Percentiles rank a stretch among this genome's conserved stretches.
These are phyloP conservation scores for Dicentrarchus labrax DNA, from an alignment of 2,113 vertebrate species.

Conservation along the genomic window DNA sequence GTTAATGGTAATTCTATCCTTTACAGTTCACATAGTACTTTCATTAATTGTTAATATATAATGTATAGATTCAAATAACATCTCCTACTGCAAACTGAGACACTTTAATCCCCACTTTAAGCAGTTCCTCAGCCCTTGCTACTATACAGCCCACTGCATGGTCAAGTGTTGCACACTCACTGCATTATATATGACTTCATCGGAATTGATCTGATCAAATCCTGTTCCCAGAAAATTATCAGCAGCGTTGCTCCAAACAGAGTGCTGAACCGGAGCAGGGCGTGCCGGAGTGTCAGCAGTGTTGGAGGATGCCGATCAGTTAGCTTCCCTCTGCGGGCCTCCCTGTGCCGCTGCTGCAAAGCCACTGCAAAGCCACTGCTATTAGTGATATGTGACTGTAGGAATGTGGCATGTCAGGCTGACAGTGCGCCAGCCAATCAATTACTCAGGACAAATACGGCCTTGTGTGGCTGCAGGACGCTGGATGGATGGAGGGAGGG, in stretches of 20 bases:
- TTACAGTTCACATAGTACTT: no score
- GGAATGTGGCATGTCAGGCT: conserved; percentile 49
- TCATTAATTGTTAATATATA: no score
- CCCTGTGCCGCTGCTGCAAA: background rate
- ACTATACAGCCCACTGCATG: background rate
- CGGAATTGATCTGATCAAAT: background rate
- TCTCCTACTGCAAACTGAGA: no score
- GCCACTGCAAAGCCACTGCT: background rate
- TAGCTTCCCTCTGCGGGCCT: background rate
- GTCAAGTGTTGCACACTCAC: no score
- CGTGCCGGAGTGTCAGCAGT: conserved; percentile 5
- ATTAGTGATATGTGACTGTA: conserved; percentile 46
- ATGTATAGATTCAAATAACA: no score
- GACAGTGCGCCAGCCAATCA: conserved; percentile 54
- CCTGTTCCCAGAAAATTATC: background rate
- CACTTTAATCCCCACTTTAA: no score
- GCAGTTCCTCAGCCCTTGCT: no score
- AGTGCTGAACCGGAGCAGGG: conserved; percentile 3
- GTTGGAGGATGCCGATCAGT: conserved; percentile 31
- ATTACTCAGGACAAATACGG: conserved; percentile 67
- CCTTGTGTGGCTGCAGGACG: conserved; percentile 28
- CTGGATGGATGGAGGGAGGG: background rate
- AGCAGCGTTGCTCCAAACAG: background rate
- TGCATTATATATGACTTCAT: background rate
- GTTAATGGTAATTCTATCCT: no score